Evolutionary conservation across 1,140 invertebrate species (phyloP), one percentile per base, ranked within the genome.

Genomic region (Cotesia chilonis): DNA sequence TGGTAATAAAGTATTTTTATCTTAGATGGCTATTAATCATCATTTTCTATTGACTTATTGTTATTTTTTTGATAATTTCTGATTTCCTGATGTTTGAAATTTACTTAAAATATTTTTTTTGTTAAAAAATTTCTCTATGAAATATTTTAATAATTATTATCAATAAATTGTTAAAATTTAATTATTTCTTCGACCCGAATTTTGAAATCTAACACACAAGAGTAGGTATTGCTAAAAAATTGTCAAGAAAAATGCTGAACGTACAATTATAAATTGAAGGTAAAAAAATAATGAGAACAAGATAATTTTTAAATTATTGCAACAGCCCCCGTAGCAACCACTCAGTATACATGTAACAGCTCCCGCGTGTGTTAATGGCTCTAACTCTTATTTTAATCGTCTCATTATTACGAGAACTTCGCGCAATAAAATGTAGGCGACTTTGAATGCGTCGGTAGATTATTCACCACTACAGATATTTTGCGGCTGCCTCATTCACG

Each of bases 271-370:
- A 71, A 37, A 60, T 59, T 7, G 28, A 35, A 67, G 36, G 65
- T 47, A 47, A 28, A 28, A 52, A 54, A 51, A 59, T 51, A 75
- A 75, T 71, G 71, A 71, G 68, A 38, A 41, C 51, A 64, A 72
- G 74, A 75, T 75, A 75, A 75, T 75, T 73, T 75, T 73, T 68
- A 69, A 75, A 70, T 75, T 73, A 75, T 75, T 68, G 64, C 41
- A n/a, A 66, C 63, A 61, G 17, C 41, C 12, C 57, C 65, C 38
- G 38, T 14, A 70, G 10, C 20, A 41, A n/a, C 64, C 7, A 17
- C 14, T 17, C 6, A 6, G 37, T 37, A 59, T 28, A 47, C 28
- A 41, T 41, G 4, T 9, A 5, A 9, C 5, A 41, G 38, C 10
- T 9, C 41, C 41, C 41, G 41, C 41, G 41, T 47, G 54, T 60